A percentile compares a stretch with the other conserved stretches of the same genome.
phyloP scores from a whole-genome alignment of 2,888 invertebrate genomes.

The Acrocyrtus sp. region DNA sequence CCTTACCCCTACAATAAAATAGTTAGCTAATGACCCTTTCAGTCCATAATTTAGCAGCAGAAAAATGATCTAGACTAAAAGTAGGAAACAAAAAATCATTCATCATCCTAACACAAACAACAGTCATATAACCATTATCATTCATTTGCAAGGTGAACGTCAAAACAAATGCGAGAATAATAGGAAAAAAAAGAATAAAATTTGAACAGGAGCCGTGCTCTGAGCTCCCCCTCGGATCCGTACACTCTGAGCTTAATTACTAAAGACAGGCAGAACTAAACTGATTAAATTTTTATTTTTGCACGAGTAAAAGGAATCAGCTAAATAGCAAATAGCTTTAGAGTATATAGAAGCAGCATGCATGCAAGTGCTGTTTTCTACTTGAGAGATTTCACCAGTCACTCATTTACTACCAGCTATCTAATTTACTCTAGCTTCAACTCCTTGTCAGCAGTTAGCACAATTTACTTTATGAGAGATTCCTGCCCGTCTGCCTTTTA shows the following conservation, averaged over 20 bases:
- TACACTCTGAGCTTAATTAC: background rate
- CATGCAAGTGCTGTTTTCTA: background rate
- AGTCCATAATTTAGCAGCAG: background rate
- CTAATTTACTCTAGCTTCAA: too few species aligned
- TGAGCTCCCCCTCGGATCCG: too few species aligned
- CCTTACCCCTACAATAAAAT: too few species aligned
- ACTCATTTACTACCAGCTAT: too few species aligned
- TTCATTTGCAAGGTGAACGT: too few species aligned
- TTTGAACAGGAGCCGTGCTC: background rate
- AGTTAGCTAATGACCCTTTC: background rate
- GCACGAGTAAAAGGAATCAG: background rate
- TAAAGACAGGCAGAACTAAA: background rate
- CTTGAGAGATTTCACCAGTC: background rate
- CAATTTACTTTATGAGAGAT: too few species aligned
- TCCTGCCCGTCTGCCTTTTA: too few species aligned
- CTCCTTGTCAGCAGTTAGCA: too few species aligned
- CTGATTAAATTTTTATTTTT: background rate
- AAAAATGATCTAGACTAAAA: too few species aligned
- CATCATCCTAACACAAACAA: background rate
- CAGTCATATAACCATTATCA: background rate
- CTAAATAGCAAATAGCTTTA: too few species aligned
- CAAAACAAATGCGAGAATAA: background rate
- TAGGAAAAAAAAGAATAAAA: background rate
- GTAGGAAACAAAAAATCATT: background rate
- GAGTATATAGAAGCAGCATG: too few species aligned